These are phyloP conservation scores for Zoanthus gigantus DNA, from an alignment of 92 coral and sea anemone genomes.

Conservation along the genomic window DNA sequence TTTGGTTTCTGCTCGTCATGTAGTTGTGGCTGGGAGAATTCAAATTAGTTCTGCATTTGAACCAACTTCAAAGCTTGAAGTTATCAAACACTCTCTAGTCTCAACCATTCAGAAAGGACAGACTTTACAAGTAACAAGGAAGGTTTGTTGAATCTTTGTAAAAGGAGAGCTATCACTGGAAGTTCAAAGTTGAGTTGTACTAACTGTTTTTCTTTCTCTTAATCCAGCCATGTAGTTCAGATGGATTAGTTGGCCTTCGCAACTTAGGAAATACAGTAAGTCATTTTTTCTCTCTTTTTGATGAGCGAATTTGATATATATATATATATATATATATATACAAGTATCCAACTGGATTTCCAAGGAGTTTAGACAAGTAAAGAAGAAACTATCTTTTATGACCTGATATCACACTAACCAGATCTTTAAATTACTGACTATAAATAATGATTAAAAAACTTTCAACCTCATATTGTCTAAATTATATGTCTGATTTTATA, in stretches of 20 bases:
- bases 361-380: too few relatives aligned
- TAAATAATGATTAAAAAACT: too few relatives aligned
- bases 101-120: neutral
- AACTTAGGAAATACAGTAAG: conserved; percentile 98
- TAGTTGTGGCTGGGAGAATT: neutral
- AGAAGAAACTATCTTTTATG: too few relatives aligned
- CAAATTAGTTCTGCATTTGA: conserved; percentile 11
- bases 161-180: too few relatives aligned
- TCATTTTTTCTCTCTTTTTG: neutral
- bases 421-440: too few relatives aligned
- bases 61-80: conserved; percentile 37
- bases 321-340: too few relatives aligned
- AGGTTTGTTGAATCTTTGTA: neutral
- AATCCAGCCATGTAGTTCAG: conserved; percentile 77
- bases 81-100: conserved; percentile 9
- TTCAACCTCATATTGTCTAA: too few relatives aligned
- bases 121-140: neutral
- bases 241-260: conserved; percentile 93
- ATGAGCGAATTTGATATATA: too few relatives aligned
- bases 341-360: too few relatives aligned
- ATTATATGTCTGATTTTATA: too few relatives aligned
- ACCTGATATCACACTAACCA: too few relatives aligned
- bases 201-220: conserved; percentile 14
- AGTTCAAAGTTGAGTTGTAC: neutral
- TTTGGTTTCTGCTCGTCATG: conserved; percentile 23